phyloP scores from a whole-genome alignment of 2,797 vertebrate genomes.

The Melanitta fusca region DNA sequence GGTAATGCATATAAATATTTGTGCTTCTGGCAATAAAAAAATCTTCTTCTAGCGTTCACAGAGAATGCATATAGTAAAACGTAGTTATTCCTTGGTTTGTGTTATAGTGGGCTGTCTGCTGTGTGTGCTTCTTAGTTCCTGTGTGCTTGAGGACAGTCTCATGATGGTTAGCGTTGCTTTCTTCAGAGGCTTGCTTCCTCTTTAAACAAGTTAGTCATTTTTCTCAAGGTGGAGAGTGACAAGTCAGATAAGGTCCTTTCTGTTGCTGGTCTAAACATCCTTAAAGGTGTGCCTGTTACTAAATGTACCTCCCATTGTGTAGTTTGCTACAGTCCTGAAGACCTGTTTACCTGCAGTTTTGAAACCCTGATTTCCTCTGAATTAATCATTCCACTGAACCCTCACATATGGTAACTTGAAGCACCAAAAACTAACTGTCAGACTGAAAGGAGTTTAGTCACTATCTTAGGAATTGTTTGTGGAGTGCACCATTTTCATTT shows the following conservation, averaged over 20 bases:
- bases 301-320: background rate
- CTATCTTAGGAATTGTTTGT: background rate
- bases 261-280: background rate
- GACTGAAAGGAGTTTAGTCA: background rate
- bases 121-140: background rate
- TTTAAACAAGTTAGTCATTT: background rate
- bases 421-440: background rate
- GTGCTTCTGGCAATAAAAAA: background rate
- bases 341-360: background rate
- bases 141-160: background rate
- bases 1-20: background rate
- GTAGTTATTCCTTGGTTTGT: background rate
- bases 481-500: constrained; percentile 35
- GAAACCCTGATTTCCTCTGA: background rate
- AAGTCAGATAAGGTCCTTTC: background rate
- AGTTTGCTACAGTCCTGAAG: background rate
- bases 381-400: background rate
- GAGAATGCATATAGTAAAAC: background rate
- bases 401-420: background rate
- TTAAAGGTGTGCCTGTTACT: background rate
- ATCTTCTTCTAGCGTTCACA: background rate
- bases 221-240: background rate
- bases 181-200: background rate
- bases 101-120: background rate
- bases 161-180: background rate